Evolutionary conservation across 2,888 invertebrate genomes (phyloP), one percentile per base, ranked within the genome.

Genomic region (Catonia carolina): DNA sequence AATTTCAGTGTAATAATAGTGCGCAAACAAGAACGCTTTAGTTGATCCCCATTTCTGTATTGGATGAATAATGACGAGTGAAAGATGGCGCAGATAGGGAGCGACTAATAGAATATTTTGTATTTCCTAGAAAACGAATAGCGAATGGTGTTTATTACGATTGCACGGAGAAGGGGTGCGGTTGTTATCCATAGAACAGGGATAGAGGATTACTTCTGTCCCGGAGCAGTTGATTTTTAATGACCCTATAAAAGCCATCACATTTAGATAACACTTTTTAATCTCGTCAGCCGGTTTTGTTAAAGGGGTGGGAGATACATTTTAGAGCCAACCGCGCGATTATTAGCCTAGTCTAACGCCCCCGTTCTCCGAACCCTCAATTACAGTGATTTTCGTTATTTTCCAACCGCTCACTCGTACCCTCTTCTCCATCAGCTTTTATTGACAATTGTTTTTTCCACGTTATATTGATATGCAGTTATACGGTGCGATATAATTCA

Each of bases 311-410:
- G 27, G 27, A 8, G 27, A 8, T 8, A 27, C 27, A 27, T 27
- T 27, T 27, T 27, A 27, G 27, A 27, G 27, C 27, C 27, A 27
- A 27, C 27, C 27, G 27, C 27, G 27, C 27, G 27, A 27, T 27
- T 27, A 27, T 27, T 27, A 27, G 27, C 8, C 27, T 27, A 27
- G 27, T 27, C 27, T 27, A 27, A 27, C 56, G 42, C 42, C 41
- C 42, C 56, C 20, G 50, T 12, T 35, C 27, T 42, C 31, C 48
- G 33, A 49, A 18, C 41, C 20, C 56, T 12, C 56, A 56, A 56
- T 56, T 56, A 56, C 56, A 23, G n/a, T 33, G 23, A 41, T 51
- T 51, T 41, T 55, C 31, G 49, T 39, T 41, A 50, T 51, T 42
- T 56, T 56, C 56, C 50, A 56, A 27, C 27, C 23, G 14, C 23